Evolutionary conservation across 2,888 invertebrate species (phyloP).

Genomic region (Drepana falcataria): DNA sequence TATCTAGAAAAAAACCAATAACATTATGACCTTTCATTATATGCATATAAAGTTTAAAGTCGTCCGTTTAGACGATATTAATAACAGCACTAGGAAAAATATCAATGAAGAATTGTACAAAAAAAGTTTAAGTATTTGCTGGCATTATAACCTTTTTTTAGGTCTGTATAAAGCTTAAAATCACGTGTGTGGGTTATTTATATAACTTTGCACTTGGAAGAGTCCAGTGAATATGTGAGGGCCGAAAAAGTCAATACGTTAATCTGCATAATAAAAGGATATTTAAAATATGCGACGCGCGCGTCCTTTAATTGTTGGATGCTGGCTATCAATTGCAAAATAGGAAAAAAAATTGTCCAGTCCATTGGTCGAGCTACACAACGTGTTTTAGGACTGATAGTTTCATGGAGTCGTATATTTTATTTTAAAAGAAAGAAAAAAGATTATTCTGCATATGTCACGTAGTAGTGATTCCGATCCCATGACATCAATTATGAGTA

Average conservation of each 20-base stretch:
- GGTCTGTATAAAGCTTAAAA: constrained; percentile 6
- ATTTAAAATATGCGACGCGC: constrained; percentile 64
- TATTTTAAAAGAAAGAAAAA: too few relatives aligned
- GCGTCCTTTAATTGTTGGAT: constrained; percentile 64
- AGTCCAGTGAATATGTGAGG: constrained; percentile 28
- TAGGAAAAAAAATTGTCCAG: constrained; percentile 70
- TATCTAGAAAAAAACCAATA: too few relatives aligned
- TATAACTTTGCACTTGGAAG: constrained; percentile 11
- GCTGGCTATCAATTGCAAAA: constrained; percentile 73
- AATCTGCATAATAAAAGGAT: constrained; percentile 73
- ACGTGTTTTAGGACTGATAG: constrained; percentile 44
- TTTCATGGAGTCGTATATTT: constrained; percentile 26
- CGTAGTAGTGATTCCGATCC: too few relatives aligned
- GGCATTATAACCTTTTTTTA: neutral
- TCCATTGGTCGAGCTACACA: constrained; percentile 50
- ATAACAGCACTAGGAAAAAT: neutral
- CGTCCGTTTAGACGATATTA: too few relatives aligned
- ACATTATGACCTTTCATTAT: too few relatives aligned
- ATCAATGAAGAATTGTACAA: neutral
- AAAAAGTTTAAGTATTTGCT: neutral
- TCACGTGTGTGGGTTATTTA: neutral
- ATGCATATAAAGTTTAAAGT: too few relatives aligned
- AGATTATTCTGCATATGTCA: too few relatives aligned
- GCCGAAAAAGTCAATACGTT: constrained; percentile 61
- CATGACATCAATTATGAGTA: too few relatives aligned